Base-by-base conservation (phyloP, 2,888 invertebrate species). In the Xestia rhomboidea region DNA sequence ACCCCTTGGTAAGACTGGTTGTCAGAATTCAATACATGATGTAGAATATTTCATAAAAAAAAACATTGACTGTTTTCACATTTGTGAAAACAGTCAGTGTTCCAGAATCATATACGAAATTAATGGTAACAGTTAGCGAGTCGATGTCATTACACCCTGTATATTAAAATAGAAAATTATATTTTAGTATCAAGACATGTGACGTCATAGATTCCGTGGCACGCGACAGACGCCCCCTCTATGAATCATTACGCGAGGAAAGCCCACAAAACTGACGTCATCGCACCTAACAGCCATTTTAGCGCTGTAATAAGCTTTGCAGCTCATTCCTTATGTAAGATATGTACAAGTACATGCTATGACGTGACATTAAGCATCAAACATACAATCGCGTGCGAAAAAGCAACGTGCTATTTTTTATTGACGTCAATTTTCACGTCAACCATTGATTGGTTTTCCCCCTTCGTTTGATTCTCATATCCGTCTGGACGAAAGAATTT, bases 261-360 rank as follows among this genome's bases (percentile, higher is more conserved):
- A 95, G 91, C 94, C 95, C 95, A 83, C 77, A 71, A 71, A 68
- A 34, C n/a, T 94, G 95, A 94, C 95, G 95, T 94, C 95, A 95
- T 73, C 82, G 68, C 70, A 68, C 44, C 73, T 78, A 83, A 86
- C 83, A 84, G 73, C 84, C 83, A 87, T 83, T 87, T 86, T 72
- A 86, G 78, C 77, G 63, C 68, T 78, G 84, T 87, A 88, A 84
- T 85, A 87, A 88, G 89, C 73, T 75, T 89, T 88, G 86, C 84
- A 89, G 73, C 82, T 78, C 49, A 77, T 75, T 78, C 10, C 41
- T 79, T 79, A 69, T 68, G 60, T 46, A 79, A 81, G 51, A 67
- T 60, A 18, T 30, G 4, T 30, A 60, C 34, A 34, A 34, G 2
- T 34, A 34, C 34, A 79, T 57, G 24, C 11, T 68, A 41, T 68